Percentiles rank a stretch among this genome's conserved stretches.
These are phyloP conservation scores for Climacteris rufus DNA, from an alignment of 2,113 vertebrate species.

Conservation along the genomic window DNA sequence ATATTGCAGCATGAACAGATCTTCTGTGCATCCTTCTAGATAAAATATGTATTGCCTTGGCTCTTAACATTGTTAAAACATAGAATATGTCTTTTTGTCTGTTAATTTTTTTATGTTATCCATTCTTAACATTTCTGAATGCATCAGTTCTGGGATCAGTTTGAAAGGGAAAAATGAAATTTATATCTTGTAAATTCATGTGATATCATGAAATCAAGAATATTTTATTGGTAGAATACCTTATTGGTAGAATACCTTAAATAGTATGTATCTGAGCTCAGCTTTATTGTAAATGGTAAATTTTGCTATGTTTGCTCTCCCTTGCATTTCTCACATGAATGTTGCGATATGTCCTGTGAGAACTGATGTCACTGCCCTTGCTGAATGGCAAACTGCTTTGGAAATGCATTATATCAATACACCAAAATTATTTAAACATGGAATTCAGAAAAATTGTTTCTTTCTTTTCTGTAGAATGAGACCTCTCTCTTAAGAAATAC, in stretches of 20 bases:
- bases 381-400: background rate
- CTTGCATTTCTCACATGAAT: background rate
- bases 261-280: background rate
- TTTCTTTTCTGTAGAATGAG: background rate
- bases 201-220: background rate
- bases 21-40: background rate
- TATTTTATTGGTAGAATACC: background rate
- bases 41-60: background rate
- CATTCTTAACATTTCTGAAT: background rate
- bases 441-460: background rate
- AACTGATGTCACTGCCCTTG: background rate
- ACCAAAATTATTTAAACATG: background rate
- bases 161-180: background rate
- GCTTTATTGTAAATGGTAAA: background rate
- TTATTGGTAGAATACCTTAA: background rate
- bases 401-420: background rate
- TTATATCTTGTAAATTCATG: background rate
- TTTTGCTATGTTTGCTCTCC: background rate
- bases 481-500: background rate
- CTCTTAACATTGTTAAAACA: background rate
- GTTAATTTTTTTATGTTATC: background rate
- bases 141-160: background rate
- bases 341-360: background rate
- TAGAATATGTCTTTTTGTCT: background rate
- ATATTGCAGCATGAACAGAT: background rate